Conservation (phyloP, 64 coral and sea anemone species). For the Montipora capricornis region DNA sequence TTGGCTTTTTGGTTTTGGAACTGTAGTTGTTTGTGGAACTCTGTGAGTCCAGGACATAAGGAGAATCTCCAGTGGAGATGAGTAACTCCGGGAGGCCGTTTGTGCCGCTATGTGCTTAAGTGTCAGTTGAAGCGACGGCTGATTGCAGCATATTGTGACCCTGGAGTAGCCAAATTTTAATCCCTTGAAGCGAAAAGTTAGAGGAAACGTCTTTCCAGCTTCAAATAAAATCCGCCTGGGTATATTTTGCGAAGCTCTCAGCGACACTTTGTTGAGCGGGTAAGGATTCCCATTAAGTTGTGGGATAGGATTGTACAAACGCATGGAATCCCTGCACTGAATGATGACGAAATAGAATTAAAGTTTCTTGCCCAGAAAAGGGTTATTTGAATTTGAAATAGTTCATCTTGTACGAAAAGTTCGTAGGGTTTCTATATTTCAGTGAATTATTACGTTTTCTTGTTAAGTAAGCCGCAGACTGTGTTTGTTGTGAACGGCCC, state of each 20-base stretch:
- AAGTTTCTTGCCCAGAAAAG: no score
- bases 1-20: neutral
- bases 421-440: no score
- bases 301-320: conserved; percentile 38
- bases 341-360: conserved; percentile 43
- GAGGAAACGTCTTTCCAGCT: neutral
- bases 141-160: conserved; percentile 2
- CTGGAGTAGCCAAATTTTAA: neutral
- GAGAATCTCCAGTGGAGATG: neutral
- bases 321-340: conserved; percentile 47
- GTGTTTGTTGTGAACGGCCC: no score
- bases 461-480: no score
- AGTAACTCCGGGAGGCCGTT: neutral
- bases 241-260: neutral
- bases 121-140: neutral
- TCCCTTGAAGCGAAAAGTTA: neutral
- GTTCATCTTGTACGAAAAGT: no score
- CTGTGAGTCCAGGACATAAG: neutral
- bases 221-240: neutral
- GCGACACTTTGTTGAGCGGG: conserved; percentile 13
- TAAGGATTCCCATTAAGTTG: conserved; percentile 40
- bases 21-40: neutral
- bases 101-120: neutral
- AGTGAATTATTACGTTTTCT: no score
- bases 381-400: no score